Conservation (phyloP, 1,140 invertebrate species). For the Drosophila truncata region DNA sequence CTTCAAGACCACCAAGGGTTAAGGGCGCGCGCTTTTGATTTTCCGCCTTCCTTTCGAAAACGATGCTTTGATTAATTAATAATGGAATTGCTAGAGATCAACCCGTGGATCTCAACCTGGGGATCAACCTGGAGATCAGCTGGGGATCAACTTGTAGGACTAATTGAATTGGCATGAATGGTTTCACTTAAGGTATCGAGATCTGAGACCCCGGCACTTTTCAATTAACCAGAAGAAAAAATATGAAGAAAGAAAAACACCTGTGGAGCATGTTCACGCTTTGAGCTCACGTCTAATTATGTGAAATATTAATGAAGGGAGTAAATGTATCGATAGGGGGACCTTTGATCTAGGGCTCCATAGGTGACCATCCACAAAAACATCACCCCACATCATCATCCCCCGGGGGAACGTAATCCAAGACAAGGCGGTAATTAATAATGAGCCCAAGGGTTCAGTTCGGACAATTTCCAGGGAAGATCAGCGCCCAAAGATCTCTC, state of each 20-base stretch:
- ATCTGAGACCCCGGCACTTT: slow-evolving; percentile 25
- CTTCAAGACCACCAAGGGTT: slow-evolving; percentile 15
- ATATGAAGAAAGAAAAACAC: slow-evolving; percentile 1
- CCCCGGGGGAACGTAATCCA: slow-evolving; percentile 59
- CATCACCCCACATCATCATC: slow-evolving; percentile 41
- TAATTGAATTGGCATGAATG: slow-evolving; percentile 61
- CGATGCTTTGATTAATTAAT: slow-evolving; percentile 76
- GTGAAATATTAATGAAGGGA: slow-evolving; percentile 52
- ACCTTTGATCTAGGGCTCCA: slow-evolving; percentile 25
- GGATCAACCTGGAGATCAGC: slow-evolving; percentile 13
- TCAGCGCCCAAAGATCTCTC: slow-evolving; percentile 21
- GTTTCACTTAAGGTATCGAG: background rate
- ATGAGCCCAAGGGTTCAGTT: slow-evolving; percentile 45
- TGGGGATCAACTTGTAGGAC: slow-evolving; percentile 24
- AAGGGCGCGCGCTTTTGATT: slow-evolving; percentile 17
- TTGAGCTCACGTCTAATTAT: slow-evolving; percentile 47
- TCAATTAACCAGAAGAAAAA: slow-evolving; percentile 42
- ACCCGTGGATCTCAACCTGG: background rate
- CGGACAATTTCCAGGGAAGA: slow-evolving; percentile 63
- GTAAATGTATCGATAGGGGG: slow-evolving; percentile 4
- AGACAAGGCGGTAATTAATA: slow-evolving; percentile 81
- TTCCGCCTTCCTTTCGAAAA: slow-evolving; percentile 44
- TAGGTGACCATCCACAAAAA: slow-evolving; percentile 8
- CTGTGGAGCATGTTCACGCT: slow-evolving; percentile 46
- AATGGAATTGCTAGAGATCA: slow-evolving; percentile 59